Evolutionary conservation across 2,113 vertebrate species (phyloP).

Genomic region (Myocastor coypus): DNA sequence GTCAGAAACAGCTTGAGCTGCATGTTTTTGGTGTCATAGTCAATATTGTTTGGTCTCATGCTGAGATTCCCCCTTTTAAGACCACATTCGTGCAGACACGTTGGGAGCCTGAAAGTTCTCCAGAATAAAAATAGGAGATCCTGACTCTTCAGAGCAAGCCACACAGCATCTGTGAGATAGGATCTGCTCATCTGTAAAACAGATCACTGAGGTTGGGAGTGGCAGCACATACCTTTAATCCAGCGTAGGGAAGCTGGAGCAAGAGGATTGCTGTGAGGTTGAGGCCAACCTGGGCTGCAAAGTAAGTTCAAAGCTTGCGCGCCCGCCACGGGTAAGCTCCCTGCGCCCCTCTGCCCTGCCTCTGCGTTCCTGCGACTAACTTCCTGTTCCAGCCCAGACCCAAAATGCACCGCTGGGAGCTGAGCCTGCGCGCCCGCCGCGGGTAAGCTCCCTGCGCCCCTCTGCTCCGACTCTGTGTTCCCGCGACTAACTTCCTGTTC

Average conservation of each 20-base stretch:
- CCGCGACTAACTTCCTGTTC: too few species aligned
- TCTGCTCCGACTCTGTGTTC: too few species aligned
- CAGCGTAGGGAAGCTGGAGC: neutral
- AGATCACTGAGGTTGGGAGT: neutral
- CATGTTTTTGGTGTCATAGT: neutral
- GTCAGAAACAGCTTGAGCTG: neutral
- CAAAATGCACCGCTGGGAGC: too few species aligned
- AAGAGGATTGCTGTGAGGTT: neutral
- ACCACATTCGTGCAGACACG: neutral
- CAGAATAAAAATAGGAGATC: constrained; percentile 1
- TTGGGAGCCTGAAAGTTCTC: neutral
- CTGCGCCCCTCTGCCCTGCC: too few species aligned
- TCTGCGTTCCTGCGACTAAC: too few species aligned
- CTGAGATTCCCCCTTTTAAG: neutral
- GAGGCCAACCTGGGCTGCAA: too few species aligned
- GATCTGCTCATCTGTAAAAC: neutral
- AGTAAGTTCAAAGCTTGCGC: too few species aligned
- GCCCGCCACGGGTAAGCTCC: too few species aligned
- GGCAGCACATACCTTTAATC: neutral
- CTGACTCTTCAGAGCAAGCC: neutral
- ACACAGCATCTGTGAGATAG: neutral
- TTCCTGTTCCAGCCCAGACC: too few species aligned
- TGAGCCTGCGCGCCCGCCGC: too few species aligned
- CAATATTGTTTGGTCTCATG: neutral
- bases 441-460: too few species aligned